Conservation (phyloP, 2,888 invertebrate species). For the Drosophila eohydei region DNA sequence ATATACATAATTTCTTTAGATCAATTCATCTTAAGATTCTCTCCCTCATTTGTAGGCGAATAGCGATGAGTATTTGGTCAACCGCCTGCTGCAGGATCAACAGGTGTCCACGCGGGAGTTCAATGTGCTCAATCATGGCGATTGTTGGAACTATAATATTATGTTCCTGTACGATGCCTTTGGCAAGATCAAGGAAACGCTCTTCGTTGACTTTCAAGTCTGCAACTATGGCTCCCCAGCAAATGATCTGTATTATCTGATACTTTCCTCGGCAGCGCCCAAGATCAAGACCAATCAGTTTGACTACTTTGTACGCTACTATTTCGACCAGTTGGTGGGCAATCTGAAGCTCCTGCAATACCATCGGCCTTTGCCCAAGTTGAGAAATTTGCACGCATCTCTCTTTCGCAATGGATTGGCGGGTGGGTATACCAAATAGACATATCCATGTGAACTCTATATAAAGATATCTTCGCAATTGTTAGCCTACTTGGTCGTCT, state of each 20-base stretch:
- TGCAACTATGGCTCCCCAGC: slow-evolving; percentile 81
- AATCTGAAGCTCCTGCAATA: slow-evolving; percentile 82
- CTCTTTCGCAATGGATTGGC: slow-evolving; percentile 79
- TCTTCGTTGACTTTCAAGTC: slow-evolving; percentile 80
- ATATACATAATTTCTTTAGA: not conserved
- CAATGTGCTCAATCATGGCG: slow-evolving; percentile 83
- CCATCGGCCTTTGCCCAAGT: slow-evolving; percentile 81
- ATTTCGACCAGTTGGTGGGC: slow-evolving; percentile 80
- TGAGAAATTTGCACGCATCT: slow-evolving; percentile 78
- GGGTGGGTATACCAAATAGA: slow-evolving; percentile 65
- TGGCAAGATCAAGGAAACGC: slow-evolving; percentile 77
- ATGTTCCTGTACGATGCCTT: slow-evolving; percentile 83
- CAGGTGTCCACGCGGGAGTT: slow-evolving; percentile 67
- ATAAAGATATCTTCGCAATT: not conserved
- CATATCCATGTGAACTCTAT: not conserved
- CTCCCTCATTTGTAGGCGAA: slow-evolving; percentile 56
- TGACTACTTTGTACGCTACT: slow-evolving; percentile 82
- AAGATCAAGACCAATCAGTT: slow-evolving; percentile 80
- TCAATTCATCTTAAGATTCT: not conserved
- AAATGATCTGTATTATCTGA: slow-evolving; percentile 79
- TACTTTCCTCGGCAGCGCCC: slow-evolving; percentile 69
- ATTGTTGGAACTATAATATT: slow-evolving; percentile 82
- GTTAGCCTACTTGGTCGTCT: slow-evolving; percentile 80
- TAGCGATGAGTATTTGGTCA: slow-evolving; percentile 76
- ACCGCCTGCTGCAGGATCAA: slow-evolving; percentile 75